Percentiles rank a stretch among this genome's conserved stretches.
Evolutionary conservation across 2,888 invertebrate species (phyloP).

Genomic region (Pharmacophagus antenor): DNA sequence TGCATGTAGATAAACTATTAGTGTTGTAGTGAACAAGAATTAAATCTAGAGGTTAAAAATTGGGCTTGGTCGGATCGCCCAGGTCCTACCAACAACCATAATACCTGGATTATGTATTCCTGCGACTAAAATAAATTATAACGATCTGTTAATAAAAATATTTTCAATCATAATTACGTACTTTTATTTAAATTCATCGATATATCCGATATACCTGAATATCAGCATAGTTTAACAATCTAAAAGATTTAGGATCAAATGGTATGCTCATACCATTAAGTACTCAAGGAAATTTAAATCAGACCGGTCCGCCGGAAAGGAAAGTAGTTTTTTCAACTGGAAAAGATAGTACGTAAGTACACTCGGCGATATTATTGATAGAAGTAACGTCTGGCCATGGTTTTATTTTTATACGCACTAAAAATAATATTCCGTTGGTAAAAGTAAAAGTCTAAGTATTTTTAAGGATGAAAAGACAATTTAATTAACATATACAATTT

Average conservation of each 20-base stretch:
- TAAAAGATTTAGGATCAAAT: background rate
- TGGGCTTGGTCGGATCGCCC: constrained; percentile 10
- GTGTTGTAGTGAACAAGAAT: constrained; percentile 17
- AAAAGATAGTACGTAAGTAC: background rate
- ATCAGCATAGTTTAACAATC: no score
- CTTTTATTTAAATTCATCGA: constrained; percentile 40
- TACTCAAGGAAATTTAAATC: background rate
- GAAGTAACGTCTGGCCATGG: background rate
- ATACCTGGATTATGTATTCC: constrained; percentile 42
- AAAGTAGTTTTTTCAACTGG: background rate
- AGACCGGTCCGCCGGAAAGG: background rate
- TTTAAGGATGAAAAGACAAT: no score
- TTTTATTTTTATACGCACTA: background rate
- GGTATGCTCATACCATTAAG: background rate
- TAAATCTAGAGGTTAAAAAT: constrained; percentile 22
- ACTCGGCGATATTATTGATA: background rate
- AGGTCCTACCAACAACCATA: constrained; percentile 33
- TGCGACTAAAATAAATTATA: constrained; percentile 58
- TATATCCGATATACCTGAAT: no score
- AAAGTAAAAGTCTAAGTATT: no score
- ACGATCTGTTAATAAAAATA: constrained; percentile 75
- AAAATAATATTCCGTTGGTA: no score
- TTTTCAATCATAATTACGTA: constrained; percentile 51
- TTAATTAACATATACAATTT: background rate
- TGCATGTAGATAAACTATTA: constrained; percentile 33